Conservation (phyloP, 2,888 invertebrate genomes). For the Drosophila peninsularis region DNA sequence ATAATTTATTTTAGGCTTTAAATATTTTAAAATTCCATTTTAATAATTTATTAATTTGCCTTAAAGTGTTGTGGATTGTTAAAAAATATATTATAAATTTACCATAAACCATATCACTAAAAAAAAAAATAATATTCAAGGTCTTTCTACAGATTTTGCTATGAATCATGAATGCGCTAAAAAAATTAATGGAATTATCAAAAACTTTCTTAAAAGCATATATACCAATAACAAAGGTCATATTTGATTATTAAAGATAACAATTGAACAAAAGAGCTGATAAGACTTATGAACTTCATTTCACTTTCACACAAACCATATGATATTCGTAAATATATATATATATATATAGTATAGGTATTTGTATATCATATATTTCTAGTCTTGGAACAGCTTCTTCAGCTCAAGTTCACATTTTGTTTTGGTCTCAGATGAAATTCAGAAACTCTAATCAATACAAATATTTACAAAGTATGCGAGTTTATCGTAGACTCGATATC, state of each 20-base stretch:
- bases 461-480: conserved; percentile 31
- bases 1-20: no score
- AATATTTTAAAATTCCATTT: background rate
- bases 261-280: no score
- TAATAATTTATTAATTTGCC: no score
- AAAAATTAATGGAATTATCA: background rate
- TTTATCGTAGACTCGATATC: conserved; percentile 16
- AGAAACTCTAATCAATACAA: conserved; percentile 13
- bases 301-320: background rate
- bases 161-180: background rate
- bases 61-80: no score
- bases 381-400: conserved; percentile 6
- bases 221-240: background rate
- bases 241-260: background rate
- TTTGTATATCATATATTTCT: no score
- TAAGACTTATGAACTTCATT: background rate
- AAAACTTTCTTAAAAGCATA: background rate
- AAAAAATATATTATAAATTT: background rate
- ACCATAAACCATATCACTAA: no score
- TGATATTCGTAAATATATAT: background rate
- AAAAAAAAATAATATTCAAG: background rate
- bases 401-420: conserved; percentile 13
- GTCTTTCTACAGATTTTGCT: background rate
- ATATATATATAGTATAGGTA: background rate
- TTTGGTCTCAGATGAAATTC: background rate